A percentile compares a stretch with the other conserved stretches of the same genome.
Evolutionary conservation across 2,113 vertebrate genomes (phyloP).

Genomic region (Channa argus): DNA sequence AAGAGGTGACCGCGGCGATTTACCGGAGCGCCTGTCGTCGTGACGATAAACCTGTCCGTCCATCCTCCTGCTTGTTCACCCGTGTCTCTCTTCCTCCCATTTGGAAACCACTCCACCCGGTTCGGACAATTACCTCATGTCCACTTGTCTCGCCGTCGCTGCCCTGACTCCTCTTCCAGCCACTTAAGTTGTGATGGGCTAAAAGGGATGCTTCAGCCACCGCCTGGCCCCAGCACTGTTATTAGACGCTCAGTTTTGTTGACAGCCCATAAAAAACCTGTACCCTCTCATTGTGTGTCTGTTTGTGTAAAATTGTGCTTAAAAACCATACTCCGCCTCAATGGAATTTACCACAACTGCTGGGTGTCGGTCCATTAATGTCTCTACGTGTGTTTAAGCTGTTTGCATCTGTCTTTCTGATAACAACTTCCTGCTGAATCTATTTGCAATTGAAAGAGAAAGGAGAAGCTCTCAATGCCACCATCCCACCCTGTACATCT

Average conservation of each 20-base stretch:
- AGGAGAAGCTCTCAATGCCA: conserved; percentile 22
- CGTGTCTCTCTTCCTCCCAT: conserved; percentile 70
- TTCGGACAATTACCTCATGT: conserved; percentile 78
- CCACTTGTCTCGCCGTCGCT: conserved; percentile 57
- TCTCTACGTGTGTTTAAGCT: conserved; percentile 51
- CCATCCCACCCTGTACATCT: conserved; percentile 32
- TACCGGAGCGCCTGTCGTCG: conserved; percentile 58
- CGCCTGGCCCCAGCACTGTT: conserved; percentile 64
- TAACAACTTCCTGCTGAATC: conserved; percentile 33
- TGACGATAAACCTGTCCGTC: conserved; percentile 65
- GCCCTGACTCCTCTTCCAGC: conserved; percentile 78
- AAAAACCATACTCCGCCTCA: conserved; percentile 61
- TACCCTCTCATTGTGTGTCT: conserved; percentile 71
- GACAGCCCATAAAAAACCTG: conserved; percentile 74
- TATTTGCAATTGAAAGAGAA: conserved; percentile 35
- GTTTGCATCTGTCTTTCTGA: conserved; percentile 43
- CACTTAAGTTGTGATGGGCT: conserved; percentile 82
- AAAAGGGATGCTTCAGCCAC: conserved; percentile 80
- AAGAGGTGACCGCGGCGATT: conserved; percentile 65
- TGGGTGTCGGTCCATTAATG: conserved; percentile 59
- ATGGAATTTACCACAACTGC: conserved; percentile 66
- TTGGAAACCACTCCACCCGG: conserved; percentile 80
- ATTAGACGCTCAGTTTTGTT: conserved; percentile 77
- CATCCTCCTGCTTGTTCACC: conserved; percentile 74
- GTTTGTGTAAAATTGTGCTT: conserved; percentile 54